Evolutionary conservation across 1,140 invertebrate species (phyloP).

Genomic region (Chelonus insularis): DNA sequence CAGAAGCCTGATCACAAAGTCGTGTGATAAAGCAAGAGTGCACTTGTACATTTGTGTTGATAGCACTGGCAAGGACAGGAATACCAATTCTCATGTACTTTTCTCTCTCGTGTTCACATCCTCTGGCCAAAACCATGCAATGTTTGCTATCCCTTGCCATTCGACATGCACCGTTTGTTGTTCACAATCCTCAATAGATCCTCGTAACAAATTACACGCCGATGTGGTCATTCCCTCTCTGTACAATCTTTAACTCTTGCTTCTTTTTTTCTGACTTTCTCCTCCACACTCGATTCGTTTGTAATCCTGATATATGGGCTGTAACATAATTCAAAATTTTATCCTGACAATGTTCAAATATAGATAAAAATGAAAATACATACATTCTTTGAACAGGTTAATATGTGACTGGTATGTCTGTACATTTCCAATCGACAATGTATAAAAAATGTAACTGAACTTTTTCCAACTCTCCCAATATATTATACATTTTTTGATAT

Average conservation of each 20-base stretch:
- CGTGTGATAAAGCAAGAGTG: not conserved
- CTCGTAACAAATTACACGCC: constrained; percentile 20
- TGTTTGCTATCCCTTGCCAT: constrained; percentile 5
- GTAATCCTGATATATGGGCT: constrained; percentile 1
- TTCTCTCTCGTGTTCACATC: not conserved
- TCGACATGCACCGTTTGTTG: constrained; percentile 24
- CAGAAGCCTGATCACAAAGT: constrained; percentile 8
- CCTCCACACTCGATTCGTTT: not conserved
- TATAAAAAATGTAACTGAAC: too few relatives aligned
- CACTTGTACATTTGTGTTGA: not conserved
- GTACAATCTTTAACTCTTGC: not conserved
- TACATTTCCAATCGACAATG: too few relatives aligned
- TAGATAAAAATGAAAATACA: too few relatives aligned
- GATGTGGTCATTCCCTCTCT: not conserved
- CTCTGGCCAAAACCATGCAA: not conserved
- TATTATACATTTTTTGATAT: too few relatives aligned
- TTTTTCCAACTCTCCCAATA: too few relatives aligned
- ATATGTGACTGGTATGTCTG: too few relatives aligned
- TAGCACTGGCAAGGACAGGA: not conserved
- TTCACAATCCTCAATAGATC: constrained; percentile 22
- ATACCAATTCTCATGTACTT: not conserved
- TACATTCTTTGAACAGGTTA: too few relatives aligned
- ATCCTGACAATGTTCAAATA: too few relatives aligned
- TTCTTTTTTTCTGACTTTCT: not conserved
- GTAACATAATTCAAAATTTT: not conserved